phyloP scores from a whole-genome alignment of 2,797 vertebrate species.

The Tinamus major region DNA sequence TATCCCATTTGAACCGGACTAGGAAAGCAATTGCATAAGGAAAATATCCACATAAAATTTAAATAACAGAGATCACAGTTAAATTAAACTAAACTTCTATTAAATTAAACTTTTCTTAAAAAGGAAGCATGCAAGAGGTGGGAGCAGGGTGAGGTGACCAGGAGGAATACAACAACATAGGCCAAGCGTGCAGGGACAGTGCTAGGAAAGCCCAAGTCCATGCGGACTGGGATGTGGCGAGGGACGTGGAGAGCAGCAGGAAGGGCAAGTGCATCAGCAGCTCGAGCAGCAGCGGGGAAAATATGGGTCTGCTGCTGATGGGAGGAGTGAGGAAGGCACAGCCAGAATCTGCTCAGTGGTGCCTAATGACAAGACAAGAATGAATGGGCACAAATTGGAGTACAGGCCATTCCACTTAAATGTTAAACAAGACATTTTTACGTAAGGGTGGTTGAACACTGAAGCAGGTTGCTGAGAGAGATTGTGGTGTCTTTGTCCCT shows the following conservation, averaged over 20 bases:
- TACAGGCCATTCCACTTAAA: neutral
- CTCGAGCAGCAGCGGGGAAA: neutral
- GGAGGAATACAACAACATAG: neutral
- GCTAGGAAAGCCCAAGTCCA: neutral
- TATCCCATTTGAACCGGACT: neutral
- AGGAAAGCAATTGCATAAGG: neutral
- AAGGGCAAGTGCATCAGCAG: neutral
- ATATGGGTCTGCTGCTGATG: neutral
- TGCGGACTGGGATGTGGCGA: neutral
- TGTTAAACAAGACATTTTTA: fast-evolving
- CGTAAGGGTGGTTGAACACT: neutral
- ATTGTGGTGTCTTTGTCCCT: neutral
- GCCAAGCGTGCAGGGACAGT: neutral
- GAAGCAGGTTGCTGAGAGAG: neutral
- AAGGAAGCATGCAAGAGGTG: neutral
- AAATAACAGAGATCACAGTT: neutral
- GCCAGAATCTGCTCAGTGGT: neutral
- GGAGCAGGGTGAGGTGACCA: neutral
- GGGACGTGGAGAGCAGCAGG: neutral
- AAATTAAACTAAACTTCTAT: neutral
- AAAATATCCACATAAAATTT: neutral
- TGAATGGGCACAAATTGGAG: neutral
- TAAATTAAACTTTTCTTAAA: neutral
- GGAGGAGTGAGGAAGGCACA: neutral
- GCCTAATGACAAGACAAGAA: neutral